phyloP scores from a whole-genome alignment of 2,797 vertebrate species.

The Taenioides sp. region DNA sequence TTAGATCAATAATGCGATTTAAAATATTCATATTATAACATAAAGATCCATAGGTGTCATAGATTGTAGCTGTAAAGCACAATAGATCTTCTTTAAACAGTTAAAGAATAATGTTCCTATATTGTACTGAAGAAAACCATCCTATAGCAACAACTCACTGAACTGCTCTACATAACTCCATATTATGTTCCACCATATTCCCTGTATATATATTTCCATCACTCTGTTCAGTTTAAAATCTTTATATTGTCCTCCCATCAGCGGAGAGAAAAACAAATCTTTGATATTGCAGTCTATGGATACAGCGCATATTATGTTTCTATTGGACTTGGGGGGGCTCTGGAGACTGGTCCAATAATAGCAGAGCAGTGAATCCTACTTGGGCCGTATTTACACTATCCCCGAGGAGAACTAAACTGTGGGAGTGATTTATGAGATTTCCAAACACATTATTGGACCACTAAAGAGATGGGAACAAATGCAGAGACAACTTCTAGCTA shows the following conservation, averaged over 20 bases:
- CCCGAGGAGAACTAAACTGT: conserved; percentile 4
- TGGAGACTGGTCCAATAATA: background rate
- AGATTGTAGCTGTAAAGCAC: too few species aligned
- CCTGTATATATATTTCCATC: background rate
- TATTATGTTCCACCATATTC: background rate
- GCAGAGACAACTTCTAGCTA: background rate
- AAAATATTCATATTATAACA: too few species aligned
- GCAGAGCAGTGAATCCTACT: conserved; percentile 5
- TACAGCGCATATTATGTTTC: background rate
- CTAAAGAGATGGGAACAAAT: conserved; percentile 11
- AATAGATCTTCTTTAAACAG: too few species aligned
- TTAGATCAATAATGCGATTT: too few species aligned
- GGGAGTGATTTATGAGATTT: conserved; percentile 15
- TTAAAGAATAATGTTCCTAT: too few species aligned
- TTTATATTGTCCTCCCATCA: background rate
- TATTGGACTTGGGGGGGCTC: background rate
- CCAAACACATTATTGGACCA: background rate
- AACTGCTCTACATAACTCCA: background rate
- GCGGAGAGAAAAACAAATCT: background rate
- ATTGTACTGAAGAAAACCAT: background rate
- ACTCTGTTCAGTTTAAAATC: background rate
- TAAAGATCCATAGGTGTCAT: too few species aligned
- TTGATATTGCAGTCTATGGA: background rate
- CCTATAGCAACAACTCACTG: background rate
- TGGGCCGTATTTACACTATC: background rate